Conservation (phyloP, 2,113 vertebrate species). For the Carollia perspicillata region DNA sequence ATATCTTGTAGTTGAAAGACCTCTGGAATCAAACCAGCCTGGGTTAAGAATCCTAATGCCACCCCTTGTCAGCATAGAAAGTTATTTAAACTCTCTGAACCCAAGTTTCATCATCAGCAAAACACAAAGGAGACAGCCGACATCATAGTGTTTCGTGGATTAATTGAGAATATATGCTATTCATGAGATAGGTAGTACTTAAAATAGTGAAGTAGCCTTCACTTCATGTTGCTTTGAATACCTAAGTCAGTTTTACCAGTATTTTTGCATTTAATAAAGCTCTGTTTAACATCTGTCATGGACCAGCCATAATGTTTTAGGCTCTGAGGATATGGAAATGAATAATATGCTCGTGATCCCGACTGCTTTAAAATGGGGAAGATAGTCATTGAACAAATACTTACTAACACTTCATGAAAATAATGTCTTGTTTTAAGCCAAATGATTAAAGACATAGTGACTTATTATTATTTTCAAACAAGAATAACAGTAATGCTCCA, state of each 20-base stretch:
- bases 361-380: not conserved
- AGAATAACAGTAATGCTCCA: not conserved
- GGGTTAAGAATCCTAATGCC: not conserved
- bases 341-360: not conserved
- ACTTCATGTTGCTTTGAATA: not conserved
- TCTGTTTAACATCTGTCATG: not conserved
- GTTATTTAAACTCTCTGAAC: not conserved
- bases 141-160: not conserved
- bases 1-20: not conserved
- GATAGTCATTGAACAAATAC: not conserved
- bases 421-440: not conserved
- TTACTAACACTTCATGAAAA: slow-evolving; percentile 14
- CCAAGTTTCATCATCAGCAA: not conserved
- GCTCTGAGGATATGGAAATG: not conserved
- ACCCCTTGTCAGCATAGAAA: not conserved
- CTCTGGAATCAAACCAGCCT: not conserved
- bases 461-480: slow-evolving; percentile 4
- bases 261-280: not conserved
- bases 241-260: not conserved
- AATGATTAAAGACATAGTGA: not conserved
- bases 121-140: not conserved
- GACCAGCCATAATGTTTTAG: not conserved
- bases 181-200: not conserved
- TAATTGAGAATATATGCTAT: not conserved
- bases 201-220: not conserved